A percentile compares a stretch with the other conserved stretches of the same genome.
phyloP scores from a whole-genome alignment of 2,888 invertebrate species.

The Caenorhabditis parvicauda region DNA sequence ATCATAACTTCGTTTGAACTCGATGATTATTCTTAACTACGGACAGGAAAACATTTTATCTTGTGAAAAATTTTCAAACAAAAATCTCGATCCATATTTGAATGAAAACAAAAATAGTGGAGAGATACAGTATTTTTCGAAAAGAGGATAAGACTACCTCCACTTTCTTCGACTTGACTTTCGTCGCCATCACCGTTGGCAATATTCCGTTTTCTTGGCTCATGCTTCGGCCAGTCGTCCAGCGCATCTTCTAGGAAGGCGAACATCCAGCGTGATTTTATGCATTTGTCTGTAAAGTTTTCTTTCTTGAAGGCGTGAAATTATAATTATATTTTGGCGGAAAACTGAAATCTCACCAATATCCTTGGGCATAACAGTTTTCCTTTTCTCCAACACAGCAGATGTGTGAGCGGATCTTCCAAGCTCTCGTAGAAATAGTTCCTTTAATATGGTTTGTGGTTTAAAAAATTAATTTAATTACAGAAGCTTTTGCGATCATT shows the following conservation, averaged over 20 bases:
- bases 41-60: no score
- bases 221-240: constrained; percentile 49
- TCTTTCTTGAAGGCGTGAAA: no score
- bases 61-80: no score
- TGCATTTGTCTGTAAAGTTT: constrained; percentile 39
- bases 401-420: constrained; percentile 41
- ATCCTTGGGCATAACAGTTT: constrained; percentile 47
- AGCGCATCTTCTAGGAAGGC: constrained; percentile 53
- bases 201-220: constrained; percentile 21
- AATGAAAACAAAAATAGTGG: no score
- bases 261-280: constrained; percentile 40
- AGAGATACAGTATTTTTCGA: no score
- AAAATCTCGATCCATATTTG: no score
- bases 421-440: constrained; percentile 44
- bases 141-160: no score
- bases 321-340: background rate
- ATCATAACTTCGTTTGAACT: no score
- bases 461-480: constrained; percentile 9
- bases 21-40: no score
- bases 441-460: constrained; percentile 20
- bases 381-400: constrained; percentile 42
- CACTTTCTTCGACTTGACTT: no score
- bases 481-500: constrained; percentile 45
- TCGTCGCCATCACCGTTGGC: background rate
- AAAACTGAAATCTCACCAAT: constrained; percentile 29